Conservation (phyloP, 2,888 invertebrate genomes). For the Patella pellucida region DNA sequence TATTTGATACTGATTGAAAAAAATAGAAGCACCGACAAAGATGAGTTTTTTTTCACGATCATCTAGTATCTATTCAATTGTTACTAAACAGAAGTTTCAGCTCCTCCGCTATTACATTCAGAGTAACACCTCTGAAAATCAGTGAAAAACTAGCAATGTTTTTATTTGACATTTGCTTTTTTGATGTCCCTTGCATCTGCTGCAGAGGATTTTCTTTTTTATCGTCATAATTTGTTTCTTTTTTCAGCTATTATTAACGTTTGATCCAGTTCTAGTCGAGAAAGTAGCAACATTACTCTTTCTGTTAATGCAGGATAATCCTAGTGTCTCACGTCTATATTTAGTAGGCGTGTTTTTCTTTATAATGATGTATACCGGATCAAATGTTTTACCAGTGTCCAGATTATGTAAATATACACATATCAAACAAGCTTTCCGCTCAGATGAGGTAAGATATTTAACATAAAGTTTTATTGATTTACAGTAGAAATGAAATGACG, state of each 20-base stretch:
- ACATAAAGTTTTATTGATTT: too few species aligned
- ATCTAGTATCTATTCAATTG: too few species aligned
- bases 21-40: too few species aligned
- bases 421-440: constrained; percentile 93
- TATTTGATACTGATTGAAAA: too few species aligned
- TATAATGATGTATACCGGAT: constrained; percentile 98
- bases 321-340: constrained; percentile 92
- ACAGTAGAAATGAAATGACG: too few species aligned
- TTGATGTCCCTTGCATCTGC: neutral
- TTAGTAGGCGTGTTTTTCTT: constrained; percentile 97
- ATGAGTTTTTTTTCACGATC: too few species aligned
- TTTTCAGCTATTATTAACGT: constrained; percentile 85
- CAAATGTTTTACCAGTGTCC: constrained; percentile 95
- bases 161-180: too few species aligned
- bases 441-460: constrained; percentile 81
- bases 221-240: neutral
- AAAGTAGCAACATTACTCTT: constrained; percentile 87
- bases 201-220: neutral
- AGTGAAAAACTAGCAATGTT: too few species aligned
- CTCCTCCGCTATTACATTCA: too few species aligned
- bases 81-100: too few species aligned
- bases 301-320: constrained; percentile 92
- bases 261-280: constrained; percentile 96
- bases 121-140: too few species aligned
- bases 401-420: constrained; percentile 94